A percentile compares a stretch with the other conserved stretches of the same genome.
Conservation (phyloP, 2,888 invertebrate species). For the Dysmachus trigonus region DNA sequence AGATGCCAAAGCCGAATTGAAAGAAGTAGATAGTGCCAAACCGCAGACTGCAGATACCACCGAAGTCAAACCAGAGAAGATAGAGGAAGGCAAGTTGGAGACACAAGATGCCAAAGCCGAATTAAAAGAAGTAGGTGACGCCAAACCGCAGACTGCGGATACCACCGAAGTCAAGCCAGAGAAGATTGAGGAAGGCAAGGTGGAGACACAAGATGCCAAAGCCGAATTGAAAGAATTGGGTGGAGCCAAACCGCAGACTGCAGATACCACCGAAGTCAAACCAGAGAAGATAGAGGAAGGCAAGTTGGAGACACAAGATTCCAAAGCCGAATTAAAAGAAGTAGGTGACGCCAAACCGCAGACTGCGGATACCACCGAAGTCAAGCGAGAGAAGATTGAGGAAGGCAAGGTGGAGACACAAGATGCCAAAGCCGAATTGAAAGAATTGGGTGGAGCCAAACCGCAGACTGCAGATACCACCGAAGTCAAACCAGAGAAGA, state of each 20-base stretch:
- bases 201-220: neutral
- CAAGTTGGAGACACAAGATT: neutral
- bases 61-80: neutral
- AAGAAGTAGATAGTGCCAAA: neutral
- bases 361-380: neutral
- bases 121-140: neutral
- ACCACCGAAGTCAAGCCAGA: neutral
- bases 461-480: neutral
- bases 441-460: neutral
- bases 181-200: neutral
- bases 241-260: neutral
- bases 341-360: neutral
- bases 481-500: constrained; percentile 50
- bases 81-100: neutral
- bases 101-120: neutral
- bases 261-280: neutral
- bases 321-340: neutral
- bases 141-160: constrained; percentile 37
- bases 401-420: neutral
- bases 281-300: neutral
- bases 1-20: neutral
- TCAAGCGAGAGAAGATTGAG: neutral
- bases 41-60: neutral
- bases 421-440: neutral
- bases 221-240: constrained; percentile 41